A percentile compares a stretch with the other conserved stretches of the same genome.
phyloP scores from a whole-genome alignment of 2,797 vertebrate genomes.

The Antrozous pallidus region DNA sequence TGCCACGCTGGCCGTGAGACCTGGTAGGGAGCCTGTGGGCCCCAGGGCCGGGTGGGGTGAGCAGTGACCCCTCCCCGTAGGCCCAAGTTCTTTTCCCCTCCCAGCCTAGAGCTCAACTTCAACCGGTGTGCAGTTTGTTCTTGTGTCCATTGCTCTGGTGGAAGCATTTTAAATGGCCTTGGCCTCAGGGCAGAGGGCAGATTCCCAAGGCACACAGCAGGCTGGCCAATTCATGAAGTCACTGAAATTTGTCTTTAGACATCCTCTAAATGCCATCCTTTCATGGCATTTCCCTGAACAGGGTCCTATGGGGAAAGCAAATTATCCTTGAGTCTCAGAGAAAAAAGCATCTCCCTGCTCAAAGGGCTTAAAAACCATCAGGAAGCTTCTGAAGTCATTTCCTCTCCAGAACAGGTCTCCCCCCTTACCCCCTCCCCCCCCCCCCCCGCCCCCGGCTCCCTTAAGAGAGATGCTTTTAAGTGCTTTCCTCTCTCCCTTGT shows the following conservation, averaged over 20 bases:
- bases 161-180: constrained; percentile 26
- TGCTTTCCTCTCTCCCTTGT: background rate
- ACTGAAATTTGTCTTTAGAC: background rate
- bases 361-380: background rate
- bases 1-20: constrained; percentile 89
- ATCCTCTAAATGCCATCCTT: background rate
- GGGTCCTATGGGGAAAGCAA: constrained; percentile 5
- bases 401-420: background rate
- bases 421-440: too few species aligned
- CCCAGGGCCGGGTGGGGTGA: background rate
- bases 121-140: background rate
- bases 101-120: background rate
- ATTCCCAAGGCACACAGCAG: background rate
- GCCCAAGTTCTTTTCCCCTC: background rate
- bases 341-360: background rate
- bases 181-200: background rate
- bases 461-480: background rate
- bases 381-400: constrained; percentile 23
- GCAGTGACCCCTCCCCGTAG: background rate
- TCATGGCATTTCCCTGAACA: background rate
- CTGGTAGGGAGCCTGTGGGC: constrained; percentile 84
- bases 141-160: background rate
- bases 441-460: background rate
- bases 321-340: background rate
- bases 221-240: background rate